phyloP scores from a whole-genome alignment of 2,797 vertebrate species.

The Myotis myotis region DNA sequence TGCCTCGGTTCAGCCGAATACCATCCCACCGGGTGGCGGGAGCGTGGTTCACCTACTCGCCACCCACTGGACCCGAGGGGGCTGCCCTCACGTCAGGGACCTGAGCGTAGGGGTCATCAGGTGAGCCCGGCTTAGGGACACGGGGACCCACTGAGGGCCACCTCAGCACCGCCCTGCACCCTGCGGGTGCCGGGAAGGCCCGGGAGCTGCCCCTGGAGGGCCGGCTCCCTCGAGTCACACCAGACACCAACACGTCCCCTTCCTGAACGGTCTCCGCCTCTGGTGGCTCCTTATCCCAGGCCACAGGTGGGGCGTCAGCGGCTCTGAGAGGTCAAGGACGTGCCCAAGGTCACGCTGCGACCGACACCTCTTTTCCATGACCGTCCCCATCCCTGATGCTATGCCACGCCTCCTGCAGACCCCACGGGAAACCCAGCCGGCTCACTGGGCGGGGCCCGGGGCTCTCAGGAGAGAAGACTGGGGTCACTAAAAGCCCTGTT shows the following conservation, averaged over 20 bases:
- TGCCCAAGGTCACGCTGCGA: background rate
- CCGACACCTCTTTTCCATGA: background rate
- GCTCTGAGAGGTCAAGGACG: background rate
- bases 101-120: rapidly evolving
- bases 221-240: background rate
- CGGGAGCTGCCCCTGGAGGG: rapidly evolving
- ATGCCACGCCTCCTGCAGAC: rapidly evolving
- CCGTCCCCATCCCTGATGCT: background rate
- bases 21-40: rapidly evolving
- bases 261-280: background rate
- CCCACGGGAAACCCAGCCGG: background rate
- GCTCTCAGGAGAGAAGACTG: background rate
- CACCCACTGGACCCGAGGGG: rapidly evolving
- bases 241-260: background rate
- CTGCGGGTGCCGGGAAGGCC: background rate
- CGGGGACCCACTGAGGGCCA: background rate
- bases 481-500: background rate
- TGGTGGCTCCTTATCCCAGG: background rate
- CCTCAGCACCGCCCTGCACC: background rate
- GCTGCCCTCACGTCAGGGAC: background rate
- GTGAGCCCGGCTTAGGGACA: background rate
- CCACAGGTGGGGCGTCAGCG: background rate
- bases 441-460: background rate
- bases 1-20: rapidly evolving
- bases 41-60: rapidly evolving